phyloP scores from a whole-genome alignment of 2,888 invertebrate species.

The Volucella inflata region DNA sequence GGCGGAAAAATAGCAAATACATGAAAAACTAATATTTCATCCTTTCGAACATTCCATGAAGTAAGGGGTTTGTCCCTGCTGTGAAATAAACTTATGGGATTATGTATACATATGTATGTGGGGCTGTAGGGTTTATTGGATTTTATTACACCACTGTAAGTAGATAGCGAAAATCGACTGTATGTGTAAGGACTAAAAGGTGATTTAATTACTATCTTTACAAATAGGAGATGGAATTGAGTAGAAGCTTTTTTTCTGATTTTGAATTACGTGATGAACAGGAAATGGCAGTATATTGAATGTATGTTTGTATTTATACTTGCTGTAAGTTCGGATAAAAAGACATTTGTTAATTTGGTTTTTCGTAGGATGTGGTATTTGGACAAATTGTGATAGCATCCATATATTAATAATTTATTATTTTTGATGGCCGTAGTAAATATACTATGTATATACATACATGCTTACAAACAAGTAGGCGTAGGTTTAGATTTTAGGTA shows the following conservation, averaged over 20 bases:
- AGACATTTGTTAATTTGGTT: too few species aligned
- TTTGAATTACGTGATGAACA: neutral
- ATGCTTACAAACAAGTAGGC: too few species aligned
- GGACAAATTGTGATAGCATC: too few species aligned
- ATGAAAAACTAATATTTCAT: conserved; percentile 63
- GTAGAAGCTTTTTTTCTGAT: neutral
- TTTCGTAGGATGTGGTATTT: too few species aligned
- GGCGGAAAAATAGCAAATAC: conserved; percentile 35
- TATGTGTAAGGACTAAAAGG: conserved; percentile 21
- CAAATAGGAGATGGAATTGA: conserved; percentile 21
- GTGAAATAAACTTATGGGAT: conserved; percentile 64
- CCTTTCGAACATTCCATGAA: conserved; percentile 33
- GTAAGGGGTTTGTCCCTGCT: conserved; percentile 36
- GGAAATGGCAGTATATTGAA: neutral
- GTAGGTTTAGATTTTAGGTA: too few species aligned
- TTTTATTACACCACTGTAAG: conserved; percentile 39
- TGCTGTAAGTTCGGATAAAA: too few species aligned
- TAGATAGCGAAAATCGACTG: conserved; percentile 18
- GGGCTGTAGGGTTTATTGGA: conserved; percentile 42
- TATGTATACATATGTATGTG: conserved; percentile 20
- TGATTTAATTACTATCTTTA: conserved; percentile 52
- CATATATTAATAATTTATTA: too few species aligned
- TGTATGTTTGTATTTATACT: neutral
- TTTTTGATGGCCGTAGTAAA: too few species aligned
- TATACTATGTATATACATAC: too few species aligned